Percentiles rank a stretch among this genome's conserved stretches.
Evolutionary conservation across 2,113 vertebrate species (phyloP).

Genomic region (Tupaia tana): DNA sequence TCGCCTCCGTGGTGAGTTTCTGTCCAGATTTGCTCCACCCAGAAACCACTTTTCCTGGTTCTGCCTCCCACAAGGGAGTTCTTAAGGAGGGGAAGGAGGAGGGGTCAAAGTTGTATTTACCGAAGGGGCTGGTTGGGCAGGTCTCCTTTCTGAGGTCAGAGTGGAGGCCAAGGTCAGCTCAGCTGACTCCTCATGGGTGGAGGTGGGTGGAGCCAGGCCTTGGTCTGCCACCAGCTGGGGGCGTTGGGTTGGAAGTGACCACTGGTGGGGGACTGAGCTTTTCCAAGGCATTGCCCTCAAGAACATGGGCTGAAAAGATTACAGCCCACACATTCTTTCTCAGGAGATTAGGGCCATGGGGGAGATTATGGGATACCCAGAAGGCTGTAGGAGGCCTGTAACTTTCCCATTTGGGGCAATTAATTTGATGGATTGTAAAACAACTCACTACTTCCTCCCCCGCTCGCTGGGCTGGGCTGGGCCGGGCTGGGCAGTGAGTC

Average conservation of each 20-base stretch:
- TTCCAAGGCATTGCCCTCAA: neutral
- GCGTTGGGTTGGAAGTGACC: neutral
- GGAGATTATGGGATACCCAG: slow-evolving; percentile 64
- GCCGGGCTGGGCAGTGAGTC: neutral
- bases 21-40: neutral
- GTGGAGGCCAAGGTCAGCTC: slow-evolving; percentile 44
- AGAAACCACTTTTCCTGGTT: slow-evolving; percentile 21
- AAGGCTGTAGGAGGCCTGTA: slow-evolving; percentile 63
- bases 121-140: slow-evolving; percentile 70
- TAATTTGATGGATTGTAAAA: slow-evolving; percentile 78
- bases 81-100: slow-evolving; percentile 16
- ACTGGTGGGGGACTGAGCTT: slow-evolving; percentile 29
- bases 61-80: neutral
- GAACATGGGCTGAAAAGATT: slow-evolving; percentile 59
- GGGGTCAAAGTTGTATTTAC: slow-evolving; percentile 68
- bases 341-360: slow-evolving; percentile 65
- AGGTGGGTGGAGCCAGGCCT: slow-evolving; percentile 34
- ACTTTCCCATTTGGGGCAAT: slow-evolving; percentile 78
- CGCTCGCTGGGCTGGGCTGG: neutral
- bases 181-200: neutral
- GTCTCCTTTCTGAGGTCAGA: slow-evolving; percentile 50
- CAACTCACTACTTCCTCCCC: slow-evolving; percentile 48
- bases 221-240: neutral
- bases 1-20: neutral
- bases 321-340: slow-evolving; percentile 67